These are phyloP conservation scores for Chloroceryle inda DNA, from an alignment of 2,797 vertebrate genomes.

Conservation along the genomic window DNA sequence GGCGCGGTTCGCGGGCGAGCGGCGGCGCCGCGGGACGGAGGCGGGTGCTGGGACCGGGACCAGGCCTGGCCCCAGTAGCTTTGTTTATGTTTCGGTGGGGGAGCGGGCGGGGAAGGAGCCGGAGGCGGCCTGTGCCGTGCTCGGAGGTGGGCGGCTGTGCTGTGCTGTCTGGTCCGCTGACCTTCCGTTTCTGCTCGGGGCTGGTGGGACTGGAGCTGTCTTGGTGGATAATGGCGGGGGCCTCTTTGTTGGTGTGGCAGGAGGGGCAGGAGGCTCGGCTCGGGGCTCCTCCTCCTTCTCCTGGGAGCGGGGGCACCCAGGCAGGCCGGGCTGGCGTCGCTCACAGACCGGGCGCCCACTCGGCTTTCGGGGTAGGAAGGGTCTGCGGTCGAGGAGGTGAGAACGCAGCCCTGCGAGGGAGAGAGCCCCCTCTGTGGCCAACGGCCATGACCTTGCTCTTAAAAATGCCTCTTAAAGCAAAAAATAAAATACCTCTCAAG, in stretches of 20 bases:
- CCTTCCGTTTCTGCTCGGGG: background rate
- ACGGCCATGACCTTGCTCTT: background rate
- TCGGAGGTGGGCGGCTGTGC: background rate
- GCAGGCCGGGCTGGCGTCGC: background rate
- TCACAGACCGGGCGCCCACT: background rate
- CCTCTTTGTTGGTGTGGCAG: constrained; percentile 54
- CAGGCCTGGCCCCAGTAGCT: background rate
- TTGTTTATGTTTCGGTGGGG: constrained; percentile 8
- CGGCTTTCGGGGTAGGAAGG: background rate
- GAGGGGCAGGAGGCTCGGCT: constrained; percentile 24
- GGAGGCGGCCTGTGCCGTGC: background rate
- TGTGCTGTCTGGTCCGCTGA: background rate
- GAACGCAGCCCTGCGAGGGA: background rate
- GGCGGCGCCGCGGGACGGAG: background rate
- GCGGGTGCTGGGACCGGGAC: background rate
- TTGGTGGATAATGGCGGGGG: constrained; percentile 18
- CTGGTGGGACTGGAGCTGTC: background rate
- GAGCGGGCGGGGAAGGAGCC: background rate
- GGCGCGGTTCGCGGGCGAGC: background rate
- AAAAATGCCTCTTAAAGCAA: background rate
- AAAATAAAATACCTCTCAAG: background rate
- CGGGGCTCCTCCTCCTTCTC: constrained; percentile 52
- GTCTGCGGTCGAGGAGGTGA: background rate
- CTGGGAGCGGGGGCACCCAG: background rate
- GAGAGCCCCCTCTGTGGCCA: background rate